Conservation (phyloP, 2,888 invertebrate species). For the Diaperis boleti region DNA sequence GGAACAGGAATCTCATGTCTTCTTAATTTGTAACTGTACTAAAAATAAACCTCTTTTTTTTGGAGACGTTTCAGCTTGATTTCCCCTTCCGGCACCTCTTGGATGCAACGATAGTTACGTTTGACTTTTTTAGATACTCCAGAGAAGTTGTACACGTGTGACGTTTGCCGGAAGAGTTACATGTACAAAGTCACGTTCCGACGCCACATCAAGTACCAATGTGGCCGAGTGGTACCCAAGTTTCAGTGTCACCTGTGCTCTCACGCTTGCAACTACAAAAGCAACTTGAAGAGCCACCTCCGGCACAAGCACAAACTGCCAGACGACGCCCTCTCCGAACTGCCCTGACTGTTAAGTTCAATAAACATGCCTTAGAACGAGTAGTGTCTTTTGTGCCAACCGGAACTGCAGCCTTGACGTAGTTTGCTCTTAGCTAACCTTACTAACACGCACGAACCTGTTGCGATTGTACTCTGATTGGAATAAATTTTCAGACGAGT, state of each 20-base stretch:
- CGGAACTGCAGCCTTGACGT: background rate
- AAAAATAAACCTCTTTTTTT: constrained; percentile 1
- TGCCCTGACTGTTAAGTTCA: constrained; percentile 6
- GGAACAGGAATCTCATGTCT: background rate
- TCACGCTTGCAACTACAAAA: constrained; percentile 49
- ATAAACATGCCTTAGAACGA: background rate
- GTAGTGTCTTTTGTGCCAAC: background rate
- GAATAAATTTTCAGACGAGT: constrained; percentile 35
- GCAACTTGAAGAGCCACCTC: constrained; percentile 51
- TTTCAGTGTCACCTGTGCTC: constrained; percentile 47
- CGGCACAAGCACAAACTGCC: constrained; percentile 45
- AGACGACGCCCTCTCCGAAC: background rate
- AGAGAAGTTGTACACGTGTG: constrained; percentile 34
- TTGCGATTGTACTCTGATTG: constrained; percentile 15
- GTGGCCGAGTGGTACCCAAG: constrained; percentile 43
- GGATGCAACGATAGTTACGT: background rate
- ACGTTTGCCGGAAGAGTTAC: constrained; percentile 43
- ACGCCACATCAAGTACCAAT: constrained; percentile 46
- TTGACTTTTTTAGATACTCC: constrained; percentile 17
- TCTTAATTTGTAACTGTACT: constrained; percentile 12
- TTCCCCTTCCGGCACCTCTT: background rate
- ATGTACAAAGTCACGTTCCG: constrained; percentile 38
- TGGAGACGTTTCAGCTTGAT: background rate
- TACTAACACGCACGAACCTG: constrained; percentile 20
- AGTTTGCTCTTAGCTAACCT: constrained; percentile 8